Conservation (phyloP, 2,888 invertebrate species). For the Digitonthophagus gazella region DNA sequence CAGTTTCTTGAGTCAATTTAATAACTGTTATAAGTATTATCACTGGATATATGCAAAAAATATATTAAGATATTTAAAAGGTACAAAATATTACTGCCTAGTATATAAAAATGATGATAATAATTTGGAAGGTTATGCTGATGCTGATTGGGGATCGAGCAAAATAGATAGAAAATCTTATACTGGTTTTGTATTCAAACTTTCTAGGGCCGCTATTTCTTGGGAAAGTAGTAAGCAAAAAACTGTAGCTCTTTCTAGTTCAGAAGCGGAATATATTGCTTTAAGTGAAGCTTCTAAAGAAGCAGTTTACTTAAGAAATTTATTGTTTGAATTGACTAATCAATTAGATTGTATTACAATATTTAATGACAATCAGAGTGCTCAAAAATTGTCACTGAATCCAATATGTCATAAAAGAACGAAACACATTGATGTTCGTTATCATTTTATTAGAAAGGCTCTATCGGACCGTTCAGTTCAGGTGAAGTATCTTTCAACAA, state of each 20-base stretch:
- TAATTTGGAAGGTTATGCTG: slow-evolving; percentile 28
- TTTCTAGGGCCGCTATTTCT: slow-evolving; percentile 36
- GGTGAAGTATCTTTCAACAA: slow-evolving; percentile 29
- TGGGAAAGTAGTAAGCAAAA: slow-evolving; percentile 39
- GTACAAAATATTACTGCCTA: slow-evolving; percentile 26
- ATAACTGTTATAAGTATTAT: slow-evolving; percentile 27
- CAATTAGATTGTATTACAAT: slow-evolving; percentile 18
- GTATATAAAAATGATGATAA: slow-evolving; percentile 23
- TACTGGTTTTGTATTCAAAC: slow-evolving; percentile 37
- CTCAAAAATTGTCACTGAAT: slow-evolving; percentile 18
- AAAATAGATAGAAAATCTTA: slow-evolving; percentile 45
- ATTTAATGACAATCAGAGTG: slow-evolving; percentile 22
- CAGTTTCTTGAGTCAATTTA: slow-evolving; percentile 34
- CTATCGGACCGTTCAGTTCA: slow-evolving; percentile 22
- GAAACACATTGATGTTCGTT: slow-evolving; percentile 33
- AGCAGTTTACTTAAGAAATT: slow-evolving; percentile 28
- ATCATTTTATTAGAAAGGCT: slow-evolving; percentile 31
- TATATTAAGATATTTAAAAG: slow-evolving; percentile 30
- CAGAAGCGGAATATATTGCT: slow-evolving; percentile 40
- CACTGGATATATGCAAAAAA: slow-evolving; percentile 31
- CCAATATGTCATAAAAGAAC: slow-evolving; percentile 19
- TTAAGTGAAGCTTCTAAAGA: slow-evolving; percentile 36
- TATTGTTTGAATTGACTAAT: slow-evolving; percentile 17
- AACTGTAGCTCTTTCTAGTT: slow-evolving; percentile 40
- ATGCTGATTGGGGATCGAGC: slow-evolving; percentile 31